Evolutionary conservation across 2,113 vertebrate genomes (phyloP).

Genomic region (Ivindomyrus marchei): DNA sequence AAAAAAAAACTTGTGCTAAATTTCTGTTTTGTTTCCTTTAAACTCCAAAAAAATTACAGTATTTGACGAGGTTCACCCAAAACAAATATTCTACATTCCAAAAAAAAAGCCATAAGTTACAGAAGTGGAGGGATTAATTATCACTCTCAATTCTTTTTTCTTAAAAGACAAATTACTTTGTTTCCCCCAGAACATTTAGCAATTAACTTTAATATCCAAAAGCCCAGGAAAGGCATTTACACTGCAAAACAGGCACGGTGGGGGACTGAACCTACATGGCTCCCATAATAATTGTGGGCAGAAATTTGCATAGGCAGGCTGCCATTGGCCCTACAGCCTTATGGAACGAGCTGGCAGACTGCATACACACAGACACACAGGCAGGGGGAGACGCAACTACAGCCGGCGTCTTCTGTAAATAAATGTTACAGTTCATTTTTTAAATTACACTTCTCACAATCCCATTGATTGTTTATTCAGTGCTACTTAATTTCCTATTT

Average conservation of each 20-base stretch:
- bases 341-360: background rate
- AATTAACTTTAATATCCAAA: constrained; percentile 8
- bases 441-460: constrained; percentile 1
- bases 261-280: constrained; percentile 5
- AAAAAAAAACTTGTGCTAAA: background rate
- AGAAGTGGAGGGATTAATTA: background rate
- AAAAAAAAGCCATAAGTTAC: background rate
- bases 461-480: background rate
- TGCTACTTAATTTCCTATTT: constrained; percentile 1
- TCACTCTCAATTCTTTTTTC: background rate
- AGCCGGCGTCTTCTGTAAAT: background rate
- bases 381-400: constrained; percentile 4
- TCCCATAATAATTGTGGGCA: background rate
- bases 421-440: background rate
- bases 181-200: background rate
- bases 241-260: constrained; percentile 2
- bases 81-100: background rate
- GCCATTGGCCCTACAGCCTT: constrained; percentile 13
- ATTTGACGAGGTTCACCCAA: background rate
- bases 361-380: constrained; percentile 9
- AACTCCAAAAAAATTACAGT: background rate
- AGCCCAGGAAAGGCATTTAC: constrained; percentile 9
- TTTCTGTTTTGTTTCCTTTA: background rate
- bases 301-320: constrained; percentile 12
- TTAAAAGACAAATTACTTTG: background rate